Evolutionary conservation across 2,797 vertebrate species (phyloP).

Genomic region (Rachycentron canadum): DNA sequence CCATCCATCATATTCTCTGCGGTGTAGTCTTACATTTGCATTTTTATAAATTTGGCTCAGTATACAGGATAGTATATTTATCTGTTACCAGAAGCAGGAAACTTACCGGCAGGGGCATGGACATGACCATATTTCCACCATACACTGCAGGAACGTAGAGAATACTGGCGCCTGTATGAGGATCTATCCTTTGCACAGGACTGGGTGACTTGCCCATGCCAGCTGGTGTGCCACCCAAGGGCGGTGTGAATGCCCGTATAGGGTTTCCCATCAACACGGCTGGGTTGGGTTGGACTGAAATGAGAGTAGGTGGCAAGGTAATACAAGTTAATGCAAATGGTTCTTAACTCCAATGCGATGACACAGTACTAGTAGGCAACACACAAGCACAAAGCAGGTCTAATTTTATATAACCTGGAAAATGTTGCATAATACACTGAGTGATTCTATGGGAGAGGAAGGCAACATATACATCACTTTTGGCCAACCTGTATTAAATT

Average conservation of each 20-base stretch:
- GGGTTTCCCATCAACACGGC: constrained; percentile 98
- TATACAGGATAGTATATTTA: not conserved
- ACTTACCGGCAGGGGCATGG: constrained; percentile 97
- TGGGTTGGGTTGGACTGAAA: constrained; percentile 93
- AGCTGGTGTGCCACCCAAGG: constrained; percentile 89
- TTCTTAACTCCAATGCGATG: constrained; percentile 6
- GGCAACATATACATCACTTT: not conserved
- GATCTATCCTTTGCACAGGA: constrained; percentile 98
- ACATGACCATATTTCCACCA: constrained; percentile 99
- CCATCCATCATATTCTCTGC: no score
- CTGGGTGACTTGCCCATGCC: constrained; percentile 97
- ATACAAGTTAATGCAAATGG: not conserved
- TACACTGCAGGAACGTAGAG: constrained; percentile 98
- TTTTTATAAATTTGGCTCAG: not conserved
- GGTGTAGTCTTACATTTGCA: no score
- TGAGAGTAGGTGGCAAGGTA: constrained; percentile 18
- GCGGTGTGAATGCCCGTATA: constrained; percentile 95
- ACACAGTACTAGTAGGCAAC: not conserved
- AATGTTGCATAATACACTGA: not conserved
- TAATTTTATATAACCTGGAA: constrained; percentile 1
- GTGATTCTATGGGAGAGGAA: constrained; percentile 2
- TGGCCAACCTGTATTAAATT: not conserved
- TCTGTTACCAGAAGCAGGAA: not conserved
- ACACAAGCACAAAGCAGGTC: not conserved
- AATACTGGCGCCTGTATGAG: constrained; percentile 97